These are phyloP conservation scores for Akabosia matsudoensis DNA, from an alignment of 1,140 invertebrate genomes.

Conservation along the genomic window DNA sequence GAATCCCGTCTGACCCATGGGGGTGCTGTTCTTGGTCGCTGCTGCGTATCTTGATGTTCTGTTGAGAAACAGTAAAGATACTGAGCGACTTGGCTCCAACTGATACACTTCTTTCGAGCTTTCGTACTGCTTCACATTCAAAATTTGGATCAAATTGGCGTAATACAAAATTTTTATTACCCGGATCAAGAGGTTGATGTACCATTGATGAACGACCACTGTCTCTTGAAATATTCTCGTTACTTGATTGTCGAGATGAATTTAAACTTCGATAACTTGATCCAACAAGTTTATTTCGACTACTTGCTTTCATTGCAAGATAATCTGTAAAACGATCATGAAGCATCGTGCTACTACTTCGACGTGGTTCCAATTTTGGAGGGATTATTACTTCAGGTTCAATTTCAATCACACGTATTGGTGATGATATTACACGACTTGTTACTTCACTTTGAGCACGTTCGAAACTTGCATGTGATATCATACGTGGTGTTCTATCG, in stretches of 20 bases:
- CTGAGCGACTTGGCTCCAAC: background rate
- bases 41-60: background rate
- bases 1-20: background rate
- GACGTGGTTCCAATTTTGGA: background rate
- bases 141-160: background rate
- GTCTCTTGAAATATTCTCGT: background rate
- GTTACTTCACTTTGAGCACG: too few relatives aligned
- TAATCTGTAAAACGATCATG: constrained; percentile 35
- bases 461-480: too few relatives aligned
- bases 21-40: background rate
- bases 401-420: too few relatives aligned
- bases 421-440: too few relatives aligned
- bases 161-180: background rate
- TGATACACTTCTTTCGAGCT: background rate
- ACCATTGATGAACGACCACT: background rate
- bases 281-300: background rate
- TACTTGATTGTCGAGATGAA: background rate
- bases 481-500: too few relatives aligned
- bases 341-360: background rate
- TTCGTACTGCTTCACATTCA: background rate
- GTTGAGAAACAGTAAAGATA: background rate
- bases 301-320: constrained; percentile 27
- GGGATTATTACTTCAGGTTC: too few relatives aligned
- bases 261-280: background rate
- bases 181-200: background rate